Evolutionary conservation across 2,113 vertebrate genomes (phyloP).

Genomic region (Canis aureus): DNA sequence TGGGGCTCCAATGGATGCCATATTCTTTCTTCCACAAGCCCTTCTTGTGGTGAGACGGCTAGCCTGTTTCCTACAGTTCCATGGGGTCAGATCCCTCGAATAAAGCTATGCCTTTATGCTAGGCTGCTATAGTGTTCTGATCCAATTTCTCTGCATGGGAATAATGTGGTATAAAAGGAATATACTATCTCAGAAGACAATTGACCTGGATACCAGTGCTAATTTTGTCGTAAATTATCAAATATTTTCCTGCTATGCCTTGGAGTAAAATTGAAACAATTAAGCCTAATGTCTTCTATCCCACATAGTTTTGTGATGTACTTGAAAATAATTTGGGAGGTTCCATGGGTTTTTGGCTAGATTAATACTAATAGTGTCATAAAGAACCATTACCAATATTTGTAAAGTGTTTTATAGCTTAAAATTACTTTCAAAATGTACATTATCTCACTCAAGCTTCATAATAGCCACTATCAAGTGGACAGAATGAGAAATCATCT

Average conservation of each 20-base stretch:
- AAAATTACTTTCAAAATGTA: slow-evolving; percentile 45
- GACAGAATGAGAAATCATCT: neutral
- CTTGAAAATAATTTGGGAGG: neutral
- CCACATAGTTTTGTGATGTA: neutral
- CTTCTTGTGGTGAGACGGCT: neutral
- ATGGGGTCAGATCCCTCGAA: neutral
- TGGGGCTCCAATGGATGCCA: neutral
- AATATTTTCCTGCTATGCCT: neutral
- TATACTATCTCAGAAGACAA: neutral
- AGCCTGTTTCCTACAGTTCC: neutral
- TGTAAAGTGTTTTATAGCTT: neutral
- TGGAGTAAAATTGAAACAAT: neutral
- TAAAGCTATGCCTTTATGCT: neutral
- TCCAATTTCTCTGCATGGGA: neutral
- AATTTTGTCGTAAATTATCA: neutral
- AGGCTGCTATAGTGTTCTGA: neutral
- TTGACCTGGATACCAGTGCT: neutral
- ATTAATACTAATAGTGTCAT: neutral
- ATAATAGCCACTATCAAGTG: neutral
- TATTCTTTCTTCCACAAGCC: neutral
- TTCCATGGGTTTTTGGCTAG: neutral
- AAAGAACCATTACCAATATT: neutral
- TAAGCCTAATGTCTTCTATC: neutral
- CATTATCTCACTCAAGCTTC: neutral
- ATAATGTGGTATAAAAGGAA: neutral